Evolutionary conservation across 2,113 vertebrate species (phyloP).

Genomic region (human): GRCh38 chr21:41458501-41459000

Average conservation of each 20-base stretch:
- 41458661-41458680: constrained; percentile 85
- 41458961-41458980: fast-evolving
- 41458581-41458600: constrained; percentile 80
- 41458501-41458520: background rate
- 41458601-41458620: constrained; percentile 87
- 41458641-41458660: constrained; percentile 78
- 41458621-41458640: constrained; percentile 86
- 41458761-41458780: fast-evolving
- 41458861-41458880: fast-evolving
- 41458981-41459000: background rate
- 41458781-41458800: fast-evolving
- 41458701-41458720: constrained; percentile 80
- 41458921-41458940: background rate
- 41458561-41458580: constrained; percentile 88
- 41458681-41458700: constrained; percentile 82
- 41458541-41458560: constrained; percentile 90
- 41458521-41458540: constrained; percentile 85
- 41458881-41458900: fast-evolving
- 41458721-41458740: constrained; percentile 84
- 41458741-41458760: constrained; percentile 67
- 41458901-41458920: fast-evolving
- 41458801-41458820: too few species aligned
- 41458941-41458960: background rate
- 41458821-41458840: fast-evolving
- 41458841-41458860: fast-evolving